Evolutionary conservation across 2,113 vertebrate species (phyloP).

Genomic region (Ceyx margarethae): DNA sequence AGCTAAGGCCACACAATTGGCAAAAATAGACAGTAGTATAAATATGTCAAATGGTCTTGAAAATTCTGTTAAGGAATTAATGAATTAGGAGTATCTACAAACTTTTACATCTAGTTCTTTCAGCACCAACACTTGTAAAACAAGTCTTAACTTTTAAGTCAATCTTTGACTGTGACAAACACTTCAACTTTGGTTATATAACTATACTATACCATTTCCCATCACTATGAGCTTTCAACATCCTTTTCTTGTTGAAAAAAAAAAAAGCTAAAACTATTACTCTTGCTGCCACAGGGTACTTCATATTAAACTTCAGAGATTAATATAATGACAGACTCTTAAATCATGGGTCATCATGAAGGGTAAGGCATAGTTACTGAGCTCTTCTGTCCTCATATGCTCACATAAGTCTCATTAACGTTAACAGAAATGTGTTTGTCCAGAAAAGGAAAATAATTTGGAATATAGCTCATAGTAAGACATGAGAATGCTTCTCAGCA

Average conservation of each 20-base stretch:
- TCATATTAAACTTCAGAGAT: constrained; percentile 8
- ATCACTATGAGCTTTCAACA: background rate
- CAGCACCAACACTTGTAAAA: background rate
- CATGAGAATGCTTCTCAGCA: background rate
- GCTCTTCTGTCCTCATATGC: background rate
- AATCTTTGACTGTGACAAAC: background rate
- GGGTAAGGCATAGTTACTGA: background rate
- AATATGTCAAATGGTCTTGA: constrained; percentile 99
- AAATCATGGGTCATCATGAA: background rate
- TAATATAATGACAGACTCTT: background rate
- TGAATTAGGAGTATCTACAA: background rate
- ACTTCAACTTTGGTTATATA: background rate
- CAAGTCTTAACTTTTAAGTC: constrained; percentile 20
- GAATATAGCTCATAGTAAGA: background rate
- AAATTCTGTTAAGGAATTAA: constrained; percentile 83
- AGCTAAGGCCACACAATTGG: constrained; percentile 99
- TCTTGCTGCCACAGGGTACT: background rate
- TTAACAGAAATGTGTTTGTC: background rate
- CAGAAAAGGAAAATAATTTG: background rate
- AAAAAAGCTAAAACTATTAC: background rate
- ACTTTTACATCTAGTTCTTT: background rate
- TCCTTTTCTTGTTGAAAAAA: background rate
- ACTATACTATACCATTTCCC: background rate
- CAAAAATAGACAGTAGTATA: constrained; percentile 99
- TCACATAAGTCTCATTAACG: background rate